Evolutionary conservation across 2,113 vertebrate genomes (phyloP).

Genomic region (Guaruba guarouba): DNA sequence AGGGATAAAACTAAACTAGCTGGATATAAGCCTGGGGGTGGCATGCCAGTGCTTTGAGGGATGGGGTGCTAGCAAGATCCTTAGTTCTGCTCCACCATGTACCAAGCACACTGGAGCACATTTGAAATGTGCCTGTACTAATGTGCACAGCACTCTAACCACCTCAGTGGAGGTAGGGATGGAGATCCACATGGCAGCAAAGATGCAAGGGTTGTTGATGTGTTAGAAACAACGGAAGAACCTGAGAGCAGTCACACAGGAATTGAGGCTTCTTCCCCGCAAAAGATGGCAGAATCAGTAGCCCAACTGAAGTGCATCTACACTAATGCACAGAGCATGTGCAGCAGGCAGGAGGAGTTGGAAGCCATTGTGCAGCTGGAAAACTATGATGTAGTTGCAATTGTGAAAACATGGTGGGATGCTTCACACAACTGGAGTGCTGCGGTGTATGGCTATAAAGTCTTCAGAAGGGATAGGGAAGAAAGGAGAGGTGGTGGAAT

Average conservation of each 20-base stretch:
- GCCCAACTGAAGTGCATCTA: background rate
- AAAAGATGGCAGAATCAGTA: background rate
- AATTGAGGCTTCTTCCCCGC: background rate
- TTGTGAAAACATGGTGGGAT: background rate
- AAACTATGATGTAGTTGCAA: background rate
- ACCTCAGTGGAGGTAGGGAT: background rate
- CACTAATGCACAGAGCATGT: rapidly evolving
- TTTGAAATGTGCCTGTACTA: background rate
- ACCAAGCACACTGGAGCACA: too few relatives aligned
- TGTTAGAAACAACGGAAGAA: background rate
- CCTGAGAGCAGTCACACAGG: background rate
- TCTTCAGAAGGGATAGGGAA: background rate
- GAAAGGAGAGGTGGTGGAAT: background rate
- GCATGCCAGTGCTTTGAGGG: background rate
- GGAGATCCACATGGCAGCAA: background rate
- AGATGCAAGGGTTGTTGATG: background rate
- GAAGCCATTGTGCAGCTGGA: background rate
- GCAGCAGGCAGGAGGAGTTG: background rate
- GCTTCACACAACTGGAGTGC: background rate
- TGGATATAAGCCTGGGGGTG: background rate
- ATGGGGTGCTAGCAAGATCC: background rate
- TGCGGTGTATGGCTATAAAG: background rate
- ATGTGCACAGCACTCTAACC: background rate
- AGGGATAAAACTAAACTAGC: background rate
- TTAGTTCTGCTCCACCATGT: background rate